Conservation (phyloP, 1,140 invertebrate species). For the Stratiolaelaps scimitus region DNA sequence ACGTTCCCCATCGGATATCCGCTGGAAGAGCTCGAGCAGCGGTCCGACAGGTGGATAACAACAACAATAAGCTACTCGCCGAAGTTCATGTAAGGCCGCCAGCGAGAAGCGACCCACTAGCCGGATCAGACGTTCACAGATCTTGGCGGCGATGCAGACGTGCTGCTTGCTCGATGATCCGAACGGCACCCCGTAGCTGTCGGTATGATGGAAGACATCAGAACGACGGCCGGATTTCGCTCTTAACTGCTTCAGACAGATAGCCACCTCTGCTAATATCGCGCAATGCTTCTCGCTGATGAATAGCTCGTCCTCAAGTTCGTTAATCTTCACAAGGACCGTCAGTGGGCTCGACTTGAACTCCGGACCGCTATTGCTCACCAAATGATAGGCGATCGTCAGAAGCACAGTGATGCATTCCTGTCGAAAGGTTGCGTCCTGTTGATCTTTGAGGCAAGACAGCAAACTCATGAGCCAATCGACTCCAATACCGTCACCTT, state of each 20-base stretch:
- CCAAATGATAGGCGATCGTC: constrained; percentile 21
- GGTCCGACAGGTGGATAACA: constrained; percentile 18
- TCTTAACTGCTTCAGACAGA: neutral
- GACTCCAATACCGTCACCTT: neutral
- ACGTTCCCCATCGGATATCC: neutral
- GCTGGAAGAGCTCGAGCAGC: constrained; percentile 15
- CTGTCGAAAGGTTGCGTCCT: neutral
- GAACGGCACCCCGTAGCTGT: constrained; percentile 17
- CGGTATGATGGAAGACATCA: constrained; percentile 16
- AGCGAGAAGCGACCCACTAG: neutral
- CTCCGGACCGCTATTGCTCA: constrained; percentile 11
- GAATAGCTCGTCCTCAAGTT: constrained; percentile 11
- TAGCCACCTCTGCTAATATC: constrained; percentile 13
- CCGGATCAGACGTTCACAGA: constrained; percentile 18
- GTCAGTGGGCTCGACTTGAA: neutral
- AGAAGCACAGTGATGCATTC: constrained; percentile 8
- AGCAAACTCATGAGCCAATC: neutral
- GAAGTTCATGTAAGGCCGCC: constrained; percentile 5
- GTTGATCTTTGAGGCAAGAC: neutral
- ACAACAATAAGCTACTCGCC: constrained; percentile 20
- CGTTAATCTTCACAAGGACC: constrained; percentile 16
- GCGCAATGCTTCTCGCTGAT: neutral
- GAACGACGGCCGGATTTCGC: neutral
- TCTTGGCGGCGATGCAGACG: constrained; percentile 6
- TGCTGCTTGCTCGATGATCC: neutral